Percentiles rank a stretch among this genome's conserved stretches.
phyloP scores from a whole-genome alignment of 2,113 vertebrate genomes.

The crab-eating macaque (Macaca fascicularis) region DNA sequence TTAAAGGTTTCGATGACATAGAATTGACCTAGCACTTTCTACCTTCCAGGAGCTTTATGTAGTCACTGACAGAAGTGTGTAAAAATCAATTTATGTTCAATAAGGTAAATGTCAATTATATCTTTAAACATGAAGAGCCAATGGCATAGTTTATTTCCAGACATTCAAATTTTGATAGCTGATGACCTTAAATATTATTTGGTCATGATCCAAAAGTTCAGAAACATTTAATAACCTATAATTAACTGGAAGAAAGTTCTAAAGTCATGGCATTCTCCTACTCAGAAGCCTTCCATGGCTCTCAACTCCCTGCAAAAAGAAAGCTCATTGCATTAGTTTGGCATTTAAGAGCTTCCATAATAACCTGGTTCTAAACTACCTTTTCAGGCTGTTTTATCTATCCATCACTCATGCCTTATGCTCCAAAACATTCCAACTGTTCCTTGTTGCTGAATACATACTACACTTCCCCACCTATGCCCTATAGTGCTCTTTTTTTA shows the following conservation, averaged over 20 bases:
- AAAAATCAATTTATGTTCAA: slow-evolving; percentile 80
- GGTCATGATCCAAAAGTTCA: slow-evolving; percentile 67
- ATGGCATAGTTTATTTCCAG: slow-evolving; percentile 69
- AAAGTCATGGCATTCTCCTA: slow-evolving; percentile 41
- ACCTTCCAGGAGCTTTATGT: slow-evolving; percentile 55
- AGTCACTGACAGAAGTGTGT: slow-evolving; percentile 69
- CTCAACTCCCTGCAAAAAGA: background rate
- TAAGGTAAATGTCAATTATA: slow-evolving; percentile 78
- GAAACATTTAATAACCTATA: slow-evolving; percentile 69
- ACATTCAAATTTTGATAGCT: slow-evolving; percentile 75
- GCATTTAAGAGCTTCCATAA: background rate
- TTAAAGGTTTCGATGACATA: slow-evolving; percentile 61
- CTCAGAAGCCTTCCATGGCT: background rate
- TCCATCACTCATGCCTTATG: background rate
- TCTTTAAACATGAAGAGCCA: slow-evolving; percentile 67
- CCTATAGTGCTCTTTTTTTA: background rate
- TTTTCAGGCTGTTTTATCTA: background rate
- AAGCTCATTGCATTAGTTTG: background rate
- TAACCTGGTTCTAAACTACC: background rate
- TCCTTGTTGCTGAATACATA: background rate
- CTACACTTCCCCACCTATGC: background rate
- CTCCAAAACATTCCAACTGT: background rate
- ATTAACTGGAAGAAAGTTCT: slow-evolving; percentile 72
- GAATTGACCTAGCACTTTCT: slow-evolving; percentile 45
- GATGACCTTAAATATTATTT: slow-evolving; percentile 72